Base-by-base conservation (phyloP, 2,888 invertebrate species). In the Ashinkailepas kermadecensis region DNA sequence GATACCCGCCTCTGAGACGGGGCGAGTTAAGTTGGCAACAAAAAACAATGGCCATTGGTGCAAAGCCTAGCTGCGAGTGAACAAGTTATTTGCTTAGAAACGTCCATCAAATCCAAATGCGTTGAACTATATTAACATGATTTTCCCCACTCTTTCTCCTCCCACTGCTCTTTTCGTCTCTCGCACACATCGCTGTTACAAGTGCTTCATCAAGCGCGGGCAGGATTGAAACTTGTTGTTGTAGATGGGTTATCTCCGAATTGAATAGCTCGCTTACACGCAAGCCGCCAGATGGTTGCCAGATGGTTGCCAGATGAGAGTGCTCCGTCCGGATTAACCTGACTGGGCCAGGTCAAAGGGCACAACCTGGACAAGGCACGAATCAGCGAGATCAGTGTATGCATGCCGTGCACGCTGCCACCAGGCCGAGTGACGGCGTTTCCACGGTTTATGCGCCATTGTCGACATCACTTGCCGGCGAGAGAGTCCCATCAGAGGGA, bases 191-290 rank as follows among this genome's bases (percentile, higher is more conserved):
- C 21, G 15, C 65, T 64, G 39, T 56, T 57, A 18, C 23, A 9
- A 18, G n/a, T 23, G 23, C 70, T 67, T 9, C 10, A 8, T 25
- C 15, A 12, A 15, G 6, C 6, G n/a, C 65, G n/a, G 23, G n/a
- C 39, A 7, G 21, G 54, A 74, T 74, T 74, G 74, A 74, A 74
- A 54, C 12, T 74, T 74, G 74, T 74, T 74, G 74, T 74, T 74
- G 74, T 74, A 70, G 74, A 74, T 74, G 8, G 18, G 54, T 54
- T 39, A 39, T 25, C 25, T 12, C 39, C 18, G 54, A 39, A 74
- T 18, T 54, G 54, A 74, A 74, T 15, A 15, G 74, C 54, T 6
- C 15, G 74, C 74, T 74, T 39, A 74, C 74, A 74, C 74, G 74
- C 74, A 25, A 18, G 62, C 18, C 62, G 62, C 39, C 39, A 39